Base-by-base conservation (phyloP, 1,140 invertebrate genomes). In the Bombus haemorrhoidalis region DNA sequence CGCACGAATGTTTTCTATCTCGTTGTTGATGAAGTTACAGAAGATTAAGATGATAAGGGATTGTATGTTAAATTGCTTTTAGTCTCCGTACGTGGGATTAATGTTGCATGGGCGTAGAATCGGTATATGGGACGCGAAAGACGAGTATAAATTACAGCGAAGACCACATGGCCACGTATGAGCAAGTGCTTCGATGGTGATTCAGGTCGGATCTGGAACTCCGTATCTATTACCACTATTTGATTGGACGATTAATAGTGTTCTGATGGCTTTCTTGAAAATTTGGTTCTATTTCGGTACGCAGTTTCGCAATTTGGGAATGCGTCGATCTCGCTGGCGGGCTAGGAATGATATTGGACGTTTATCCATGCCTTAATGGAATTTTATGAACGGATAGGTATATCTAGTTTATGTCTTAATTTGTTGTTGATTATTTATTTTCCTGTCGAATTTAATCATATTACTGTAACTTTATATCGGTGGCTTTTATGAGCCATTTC, bases 151-250 rank as follows among this genome's bases (percentile, higher is more conserved):
- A 85, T 85, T 80, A 85, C 57, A 71, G 57, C 25, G 83, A 85
- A 85, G 77, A 85, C 83, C 83, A 85, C 83, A 85, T 85, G 83
- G 83, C 83, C 69, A 62, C 53, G 83, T 80, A 80, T 39, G 28
- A 72, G 83, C 83, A 79, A 85, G 83, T 85, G 83, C 68, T 25
- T 85, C 53, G 75, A 72, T 80, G 77, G 76, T 80, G 77, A 85
- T 80, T 80, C 68, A 72, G 68, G 83, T 85, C 83, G 77, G 77
- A 85, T 80, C 76, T 85, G 83, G 77, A 80, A 62, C 76, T 41
- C 64, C 53, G 73, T 72, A 72, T 85, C 76, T 72, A 80, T 80
- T 80, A 73, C 68, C 37, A 72, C 68, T 57, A 77, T 85, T 80
- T 85, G 83, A 85, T 80, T 80, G 76, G 32, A 28, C 76, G 83